Percentiles rank a stretch among this genome's conserved stretches.
Conservation (phyloP, 2,113 vertebrate genomes). For the Nycticebus coucang region DNA sequence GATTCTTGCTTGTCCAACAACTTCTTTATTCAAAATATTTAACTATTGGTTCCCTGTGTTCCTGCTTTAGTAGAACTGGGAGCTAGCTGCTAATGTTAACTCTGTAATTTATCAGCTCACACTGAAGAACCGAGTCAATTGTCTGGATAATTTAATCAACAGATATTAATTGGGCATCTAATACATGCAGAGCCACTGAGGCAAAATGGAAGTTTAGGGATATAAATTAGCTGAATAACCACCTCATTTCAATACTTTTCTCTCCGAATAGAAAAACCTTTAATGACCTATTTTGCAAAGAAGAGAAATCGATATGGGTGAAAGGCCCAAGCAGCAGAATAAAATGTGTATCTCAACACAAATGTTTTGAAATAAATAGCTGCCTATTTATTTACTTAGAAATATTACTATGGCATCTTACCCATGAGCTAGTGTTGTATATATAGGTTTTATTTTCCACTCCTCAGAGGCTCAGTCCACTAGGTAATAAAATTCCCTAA, state of each 20-base stretch:
- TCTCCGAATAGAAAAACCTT: background rate
- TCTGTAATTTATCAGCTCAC: constrained; percentile 28
- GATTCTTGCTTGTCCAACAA: constrained; percentile 20
- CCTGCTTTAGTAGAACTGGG: background rate
- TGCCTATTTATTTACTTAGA: background rate
- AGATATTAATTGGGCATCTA: constrained; percentile 23
- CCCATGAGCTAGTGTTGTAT: background rate
- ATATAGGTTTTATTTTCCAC: background rate
- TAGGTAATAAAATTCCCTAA: background rate
- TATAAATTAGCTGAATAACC: background rate
- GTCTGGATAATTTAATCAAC: constrained; percentile 37
- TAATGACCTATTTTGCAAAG: constrained; percentile 33
- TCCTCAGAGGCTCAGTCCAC: background rate
- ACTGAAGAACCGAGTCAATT: constrained; percentile 37
- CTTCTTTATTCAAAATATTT: constrained; percentile 30
- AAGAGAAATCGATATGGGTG: background rate
- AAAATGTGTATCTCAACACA: background rate
- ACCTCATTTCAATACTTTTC: background rate
- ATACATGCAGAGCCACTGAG: background rate
- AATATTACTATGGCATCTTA: background rate
- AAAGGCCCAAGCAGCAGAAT: background rate
- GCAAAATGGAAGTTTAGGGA: constrained; percentile 19
- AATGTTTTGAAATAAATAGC: background rate
- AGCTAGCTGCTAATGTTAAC: background rate
- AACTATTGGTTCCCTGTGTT: background rate